Evolutionary conservation across 2,888 invertebrate genomes (phyloP), one percentile per base, ranked within the genome.

Genomic region (Acleris holmiana): DNA sequence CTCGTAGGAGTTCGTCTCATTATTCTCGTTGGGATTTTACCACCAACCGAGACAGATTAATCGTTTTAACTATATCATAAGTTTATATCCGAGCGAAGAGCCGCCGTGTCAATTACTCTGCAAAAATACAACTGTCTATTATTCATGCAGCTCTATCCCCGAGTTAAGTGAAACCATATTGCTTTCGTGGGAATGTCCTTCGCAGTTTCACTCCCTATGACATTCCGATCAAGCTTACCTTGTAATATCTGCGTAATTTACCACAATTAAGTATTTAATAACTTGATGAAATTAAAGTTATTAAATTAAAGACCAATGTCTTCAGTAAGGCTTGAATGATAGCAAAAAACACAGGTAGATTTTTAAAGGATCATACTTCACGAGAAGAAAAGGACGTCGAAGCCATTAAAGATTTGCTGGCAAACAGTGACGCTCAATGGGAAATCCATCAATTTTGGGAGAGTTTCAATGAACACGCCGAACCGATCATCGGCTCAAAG

Each of bases 1-100:
- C 80, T 80, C 75, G 82, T 78, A 79, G 74, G 75, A 77, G 80
- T 83, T 82, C 86, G 77, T 87, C 86, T 88, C 87, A 88, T 91
- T 91, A 91, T 86, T 84, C 83, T 76, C 71, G 79, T 79, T 74
- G 69, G 81, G 87, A 88, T 89, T 88, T 84, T 89, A 91, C 92
- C 92, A 89, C 91, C 91, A 84, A 87, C 92, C 80, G 92, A 65
- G 92, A 70, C 86, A 88, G 86, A 92, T 90, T 91, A 89, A 91
- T 91, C 88, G 90, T 82, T 88, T 88, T 86, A 87, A 88, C 86
- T 89, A 88, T 89, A 87, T 86, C 88, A 90, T 91, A 91, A 88
- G 79, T 91, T 86, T 83, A 82, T 83, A 84, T 84, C 81, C 80
- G 75, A 78, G 68, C 80, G 77, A 78, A 78, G 81, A 80, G 78